These are phyloP conservation scores for Stenoptilia bipunctidactyla DNA, from an alignment of 2,888 invertebrate species.

Conservation along the genomic window DNA sequence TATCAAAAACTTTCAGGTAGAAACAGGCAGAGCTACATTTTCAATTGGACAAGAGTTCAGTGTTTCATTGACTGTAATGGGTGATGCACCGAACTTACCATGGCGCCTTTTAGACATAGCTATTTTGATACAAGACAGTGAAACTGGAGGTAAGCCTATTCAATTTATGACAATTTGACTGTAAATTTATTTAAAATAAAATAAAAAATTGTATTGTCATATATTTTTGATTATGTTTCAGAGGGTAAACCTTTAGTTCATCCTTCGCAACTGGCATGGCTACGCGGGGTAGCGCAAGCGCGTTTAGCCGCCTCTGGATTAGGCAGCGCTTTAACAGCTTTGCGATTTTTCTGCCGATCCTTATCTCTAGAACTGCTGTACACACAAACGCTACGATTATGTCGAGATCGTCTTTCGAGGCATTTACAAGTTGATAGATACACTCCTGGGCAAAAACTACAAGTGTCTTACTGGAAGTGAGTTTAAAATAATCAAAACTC, in stretches of 20 bases:
- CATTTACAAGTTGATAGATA: conserved; percentile 94
- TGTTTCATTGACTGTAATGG: conserved; percentile 96
- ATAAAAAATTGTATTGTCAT: too few species aligned
- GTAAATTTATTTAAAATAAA: too few species aligned
- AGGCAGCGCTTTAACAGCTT: conserved; percentile 73
- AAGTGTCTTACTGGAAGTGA: conserved; percentile 96
- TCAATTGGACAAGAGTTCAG: conserved; percentile 96
- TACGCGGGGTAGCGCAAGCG: conserved; percentile 94
- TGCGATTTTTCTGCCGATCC: conserved; percentile 95
- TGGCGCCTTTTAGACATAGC: conserved; percentile 97
- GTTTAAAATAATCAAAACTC: conserved; percentile 8
- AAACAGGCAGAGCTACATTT: conserved; percentile 94
- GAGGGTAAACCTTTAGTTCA: conserved; percentile 97
- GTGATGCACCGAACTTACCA: conserved; percentile 91
- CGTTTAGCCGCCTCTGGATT: conserved; percentile 84
- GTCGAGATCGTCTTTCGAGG: conserved; percentile 88
- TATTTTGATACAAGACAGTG: conserved; percentile 95
- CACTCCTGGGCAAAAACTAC: conserved; percentile 86
- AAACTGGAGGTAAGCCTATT: conserved; percentile 82
- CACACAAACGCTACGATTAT: conserved; percentile 89
- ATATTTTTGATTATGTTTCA: conserved; percentile 30
- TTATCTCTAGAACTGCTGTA: conserved; percentile 92
- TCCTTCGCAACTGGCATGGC: conserved; percentile 91
- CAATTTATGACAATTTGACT: too few species aligned
- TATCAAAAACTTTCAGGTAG: conserved; percentile 79